Base-by-base conservation (phyloP, 1,140 invertebrate genomes). In the Drosophila ogumai region DNA sequence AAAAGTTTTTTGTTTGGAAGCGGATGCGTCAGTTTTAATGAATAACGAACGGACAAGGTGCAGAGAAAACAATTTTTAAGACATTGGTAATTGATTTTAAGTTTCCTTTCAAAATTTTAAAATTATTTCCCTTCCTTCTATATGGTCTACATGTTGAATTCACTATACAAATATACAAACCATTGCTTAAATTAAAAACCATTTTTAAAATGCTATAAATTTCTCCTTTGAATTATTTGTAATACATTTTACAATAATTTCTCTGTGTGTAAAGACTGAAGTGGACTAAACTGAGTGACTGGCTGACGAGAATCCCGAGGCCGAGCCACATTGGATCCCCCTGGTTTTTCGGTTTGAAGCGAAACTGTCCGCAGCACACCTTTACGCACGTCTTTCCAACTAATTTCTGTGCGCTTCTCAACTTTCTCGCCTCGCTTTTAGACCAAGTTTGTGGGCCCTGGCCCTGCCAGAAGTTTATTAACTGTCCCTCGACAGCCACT, bases 381-480 rank as follows among this genome's bases (percentile, higher is more conserved):
- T 86, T 55, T 75, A 86, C 81, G 81, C 81, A 86, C 81, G 81
- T 85, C 81, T 86, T 81, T 74, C 81, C 52, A 86, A 81, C 82
- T 81, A 81, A 85, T 85, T 85, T 85, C 77, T 78, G 73, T 59
- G 73, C 77, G 74, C 77, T 80, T 44, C 81, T 84, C 74, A 85
- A 86, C 59, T 77, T 85, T 81, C 34, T 43, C 66, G 59, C 32
- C 74, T 40, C 17, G 44, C 25, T 28, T 54, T 55, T 69, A 28
- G 66, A 59, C 69, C 69, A 72, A 72, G 57, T 69, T 79, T 79
- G 57, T 61, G 60, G 71, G 56, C 67, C 61, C 60, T 60, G 69
- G 55, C 78, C 68, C 60, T 61, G 80, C 75, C 63, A 84, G 65
- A 84, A 82, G 81, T 84, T 84, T 82, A 82, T 82, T 72, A 72